A percentile compares a stretch with the other conserved stretches of the same genome.
phyloP scores from a whole-genome alignment of 2,113 vertebrate species.

The Onychostoma macrolepis region DNA sequence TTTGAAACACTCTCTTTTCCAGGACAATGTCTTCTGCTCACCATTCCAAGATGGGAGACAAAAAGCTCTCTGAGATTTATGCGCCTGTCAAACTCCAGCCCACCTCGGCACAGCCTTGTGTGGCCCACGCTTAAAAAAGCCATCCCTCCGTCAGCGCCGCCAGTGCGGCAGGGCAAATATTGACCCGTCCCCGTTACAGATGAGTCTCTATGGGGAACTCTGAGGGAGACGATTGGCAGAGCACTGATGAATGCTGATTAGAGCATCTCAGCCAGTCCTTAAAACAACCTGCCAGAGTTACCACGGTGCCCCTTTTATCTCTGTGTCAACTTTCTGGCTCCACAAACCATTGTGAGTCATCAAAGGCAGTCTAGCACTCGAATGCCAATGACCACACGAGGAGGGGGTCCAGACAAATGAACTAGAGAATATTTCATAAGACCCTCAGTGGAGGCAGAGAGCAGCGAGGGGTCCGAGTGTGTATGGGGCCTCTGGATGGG shows the following conservation, averaged over 20 bases:
- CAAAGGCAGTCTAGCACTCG: conserved; percentile 37
- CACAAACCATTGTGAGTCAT: conserved; percentile 48
- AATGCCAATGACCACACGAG: conserved; percentile 59
- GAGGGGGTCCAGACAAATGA: background rate
- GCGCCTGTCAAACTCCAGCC: background rate
- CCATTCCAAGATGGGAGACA: background rate
- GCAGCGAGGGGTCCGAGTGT: background rate
- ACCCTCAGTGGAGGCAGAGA: background rate
- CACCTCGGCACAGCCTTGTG: background rate
- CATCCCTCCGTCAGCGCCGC: background rate
- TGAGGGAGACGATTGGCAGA: background rate
- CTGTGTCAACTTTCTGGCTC: conserved; percentile 61
- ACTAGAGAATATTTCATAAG: background rate
- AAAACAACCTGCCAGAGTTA: conserved; percentile 56
- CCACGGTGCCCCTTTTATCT: conserved; percentile 59
- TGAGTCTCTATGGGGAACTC: background rate
- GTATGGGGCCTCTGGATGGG: background rate
- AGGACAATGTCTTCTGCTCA: background rate
- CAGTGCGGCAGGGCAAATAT: conserved; percentile 36
- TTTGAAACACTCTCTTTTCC: background rate
- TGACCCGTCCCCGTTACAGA: conserved; percentile 8
- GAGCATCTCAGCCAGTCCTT: conserved; percentile 37
- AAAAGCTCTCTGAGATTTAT: conserved; percentile 10
- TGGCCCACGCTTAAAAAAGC: background rate
- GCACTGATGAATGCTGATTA: conserved; percentile 26